phyloP scores from a whole-genome alignment of 2,113 vertebrate genomes.

The Hassar affinis region DNA sequence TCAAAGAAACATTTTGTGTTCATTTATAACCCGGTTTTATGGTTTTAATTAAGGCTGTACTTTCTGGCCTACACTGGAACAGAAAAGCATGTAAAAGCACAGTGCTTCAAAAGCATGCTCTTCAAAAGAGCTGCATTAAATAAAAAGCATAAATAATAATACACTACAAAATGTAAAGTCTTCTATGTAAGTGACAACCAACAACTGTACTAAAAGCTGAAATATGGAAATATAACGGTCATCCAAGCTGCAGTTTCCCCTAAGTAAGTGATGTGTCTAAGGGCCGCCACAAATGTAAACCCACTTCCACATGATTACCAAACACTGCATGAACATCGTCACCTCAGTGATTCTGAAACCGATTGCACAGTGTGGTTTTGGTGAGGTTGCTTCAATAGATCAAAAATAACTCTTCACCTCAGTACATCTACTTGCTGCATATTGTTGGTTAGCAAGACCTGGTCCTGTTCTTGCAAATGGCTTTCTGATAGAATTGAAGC shows the following conservation, averaged over 20 bases:
- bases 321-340: neutral
- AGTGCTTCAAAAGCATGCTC: too few species aligned
- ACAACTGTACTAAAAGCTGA: neutral
- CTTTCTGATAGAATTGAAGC: neutral
- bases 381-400: neutral
- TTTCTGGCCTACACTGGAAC: neutral
- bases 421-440: neutral
- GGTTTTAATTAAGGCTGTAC: neutral
- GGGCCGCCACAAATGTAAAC: neutral
- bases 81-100: neutral
- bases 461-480: neutral
- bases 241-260: neutral
- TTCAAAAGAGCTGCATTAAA: neutral
- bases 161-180: neutral
- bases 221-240: neutral
- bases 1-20: neutral
- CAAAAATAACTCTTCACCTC: neutral
- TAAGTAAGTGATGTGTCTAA: neutral
- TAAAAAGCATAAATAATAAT: neutral
- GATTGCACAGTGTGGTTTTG: neutral
- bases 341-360: neutral
- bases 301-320: neutral
- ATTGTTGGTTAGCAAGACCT: neutral
- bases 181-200: neutral
- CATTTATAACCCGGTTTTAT: neutral